Conservation (phyloP, 2,888 invertebrate genomes). For the Drosophila paucipuncta region DNA sequence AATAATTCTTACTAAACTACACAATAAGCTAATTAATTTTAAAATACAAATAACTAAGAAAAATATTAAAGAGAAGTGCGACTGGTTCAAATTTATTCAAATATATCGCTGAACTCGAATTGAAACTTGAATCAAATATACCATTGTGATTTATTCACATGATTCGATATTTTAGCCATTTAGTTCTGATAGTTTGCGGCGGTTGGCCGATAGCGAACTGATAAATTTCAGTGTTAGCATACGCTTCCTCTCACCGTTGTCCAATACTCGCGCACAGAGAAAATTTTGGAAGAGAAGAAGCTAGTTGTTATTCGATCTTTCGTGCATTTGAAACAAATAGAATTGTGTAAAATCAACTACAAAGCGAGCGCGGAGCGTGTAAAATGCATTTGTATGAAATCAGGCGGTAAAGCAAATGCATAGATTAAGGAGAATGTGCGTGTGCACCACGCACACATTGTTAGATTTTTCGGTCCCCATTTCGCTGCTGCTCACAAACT, state of each 20-base stretch:
- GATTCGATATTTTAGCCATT: conserved; percentile 8
- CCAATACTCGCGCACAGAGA: conserved; percentile 53
- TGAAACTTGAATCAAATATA: neutral
- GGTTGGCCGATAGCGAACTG: conserved; percentile 8
- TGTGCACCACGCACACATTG: conserved; percentile 61
- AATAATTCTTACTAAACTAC: neutral
- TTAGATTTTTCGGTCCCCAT: conserved; percentile 72
- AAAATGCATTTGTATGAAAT: conserved; percentile 60
- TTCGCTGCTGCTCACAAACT: conserved; percentile 55
- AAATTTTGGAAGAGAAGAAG: conserved; percentile 63
- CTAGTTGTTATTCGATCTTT: conserved; percentile 63
- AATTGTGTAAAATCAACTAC: conserved; percentile 51
- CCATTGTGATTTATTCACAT: conserved; percentile 4
- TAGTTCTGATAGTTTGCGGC: conserved; percentile 12
- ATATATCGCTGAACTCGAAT: neutral
- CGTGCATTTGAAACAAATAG: conserved; percentile 48
- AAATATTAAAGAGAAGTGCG: neutral
- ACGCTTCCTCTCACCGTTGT: neutral
- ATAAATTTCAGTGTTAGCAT: conserved; percentile 20
- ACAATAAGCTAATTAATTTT: neutral
- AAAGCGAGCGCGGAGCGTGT: conserved; percentile 35
- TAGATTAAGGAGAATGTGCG: conserved; percentile 47
- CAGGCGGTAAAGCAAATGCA: conserved; percentile 54
- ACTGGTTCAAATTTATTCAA: neutral
- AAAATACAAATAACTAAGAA: neutral